These are phyloP conservation scores for Protobothrops mucrosquamatus DNA, from an alignment of 2,113 vertebrate genomes.

Conservation along the genomic window DNA sequence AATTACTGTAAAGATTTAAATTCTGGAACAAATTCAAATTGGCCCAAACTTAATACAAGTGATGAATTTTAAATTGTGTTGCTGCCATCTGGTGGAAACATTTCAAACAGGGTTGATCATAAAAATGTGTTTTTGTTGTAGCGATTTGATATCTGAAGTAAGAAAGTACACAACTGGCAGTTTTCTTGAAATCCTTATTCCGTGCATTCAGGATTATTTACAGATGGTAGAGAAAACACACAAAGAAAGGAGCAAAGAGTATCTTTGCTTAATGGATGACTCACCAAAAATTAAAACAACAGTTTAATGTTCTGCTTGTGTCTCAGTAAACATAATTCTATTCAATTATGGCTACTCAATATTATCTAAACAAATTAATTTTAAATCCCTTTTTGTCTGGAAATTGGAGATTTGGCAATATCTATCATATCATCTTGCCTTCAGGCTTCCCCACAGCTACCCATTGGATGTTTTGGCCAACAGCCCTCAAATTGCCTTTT, in stretches of 20 bases:
- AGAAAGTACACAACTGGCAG: background rate
- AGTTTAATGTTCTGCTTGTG: background rate
- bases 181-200: background rate
- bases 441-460: background rate
- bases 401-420: background rate
- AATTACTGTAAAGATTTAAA: background rate
- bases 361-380: background rate
- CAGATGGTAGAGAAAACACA: background rate
- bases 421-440: background rate
- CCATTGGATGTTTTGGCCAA: background rate
- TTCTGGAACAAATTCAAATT: constrained; percentile 7
- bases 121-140: background rate
- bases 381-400: background rate
- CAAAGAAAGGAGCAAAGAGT: background rate
- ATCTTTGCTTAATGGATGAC: background rate
- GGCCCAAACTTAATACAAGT: background rate
- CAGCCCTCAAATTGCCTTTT: background rate
- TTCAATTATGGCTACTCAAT: background rate
- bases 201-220: background rate
- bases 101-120: background rate
- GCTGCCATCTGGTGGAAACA: constrained; percentile 65
- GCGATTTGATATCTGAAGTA: rapidly evolving
- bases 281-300: background rate
- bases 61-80: constrained; percentile 39
- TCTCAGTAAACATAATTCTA: background rate